Percentiles rank a stretch among this genome's conserved stretches.
phyloP scores from a whole-genome alignment of 2,888 invertebrate genomes.

The Eulithis prunata region DNA sequence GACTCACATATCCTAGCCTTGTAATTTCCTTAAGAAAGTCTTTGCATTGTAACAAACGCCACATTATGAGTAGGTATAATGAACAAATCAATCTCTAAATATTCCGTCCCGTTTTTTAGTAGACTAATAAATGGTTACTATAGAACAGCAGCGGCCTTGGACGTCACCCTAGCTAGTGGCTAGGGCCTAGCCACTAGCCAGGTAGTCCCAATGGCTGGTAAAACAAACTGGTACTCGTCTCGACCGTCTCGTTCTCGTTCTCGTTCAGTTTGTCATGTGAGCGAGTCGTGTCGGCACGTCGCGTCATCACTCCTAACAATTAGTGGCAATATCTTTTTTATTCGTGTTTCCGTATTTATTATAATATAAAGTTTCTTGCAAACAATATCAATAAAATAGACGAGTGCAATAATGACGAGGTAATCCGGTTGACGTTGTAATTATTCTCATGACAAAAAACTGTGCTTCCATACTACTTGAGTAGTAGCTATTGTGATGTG shows the following conservation, averaged over 20 bases:
- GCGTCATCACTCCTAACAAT: not conserved
- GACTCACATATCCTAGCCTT: no score
- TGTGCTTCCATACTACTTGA: not conserved
- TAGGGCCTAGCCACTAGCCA: constrained; percentile 5
- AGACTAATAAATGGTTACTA: not conserved
- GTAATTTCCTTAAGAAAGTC: no score
- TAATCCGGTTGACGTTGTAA: not conserved
- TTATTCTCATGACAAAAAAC: not conserved
- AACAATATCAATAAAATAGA: not conserved
- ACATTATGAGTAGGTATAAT: no score
- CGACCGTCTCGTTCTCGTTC: no score
- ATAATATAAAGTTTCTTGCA: not conserved
- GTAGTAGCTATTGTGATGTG: not conserved
- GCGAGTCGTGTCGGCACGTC: not conserved
- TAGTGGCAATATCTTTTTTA: not conserved
- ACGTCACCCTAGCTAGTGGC: not conserved
- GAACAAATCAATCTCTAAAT: no score
- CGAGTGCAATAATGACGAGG: not conserved
- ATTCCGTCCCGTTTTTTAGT: no score
- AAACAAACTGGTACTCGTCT: not conserved
- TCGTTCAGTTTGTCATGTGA: constrained; percentile 5
- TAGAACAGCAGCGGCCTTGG: not conserved
- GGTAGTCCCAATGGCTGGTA: constrained; percentile 3
- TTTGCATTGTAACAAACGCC: no score
- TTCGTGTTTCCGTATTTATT: no score